Evolutionary conservation across 2,113 vertebrate species (phyloP).

Genomic region (Phainopepla nitens): DNA sequence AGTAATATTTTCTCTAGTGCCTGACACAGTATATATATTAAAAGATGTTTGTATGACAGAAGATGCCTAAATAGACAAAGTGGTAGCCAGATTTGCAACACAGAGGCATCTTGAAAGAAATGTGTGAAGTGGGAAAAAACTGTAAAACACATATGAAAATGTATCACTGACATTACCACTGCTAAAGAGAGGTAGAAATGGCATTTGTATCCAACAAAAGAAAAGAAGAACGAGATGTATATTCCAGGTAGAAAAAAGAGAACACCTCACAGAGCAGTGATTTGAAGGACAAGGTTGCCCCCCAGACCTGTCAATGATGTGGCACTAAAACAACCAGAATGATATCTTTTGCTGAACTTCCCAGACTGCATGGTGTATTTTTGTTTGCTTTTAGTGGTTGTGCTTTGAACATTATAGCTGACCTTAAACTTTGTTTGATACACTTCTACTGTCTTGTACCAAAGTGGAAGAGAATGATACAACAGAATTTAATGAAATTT

Average conservation of each 20-base stretch:
- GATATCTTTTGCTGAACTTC: not conserved
- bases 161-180: not conserved
- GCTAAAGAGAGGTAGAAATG: not conserved
- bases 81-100: not conserved
- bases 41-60: not conserved
- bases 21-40: not conserved
- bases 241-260: not conserved
- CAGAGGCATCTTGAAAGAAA: not conserved
- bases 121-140: not conserved
- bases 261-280: fast-evolving
- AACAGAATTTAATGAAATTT: not conserved
- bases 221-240: not conserved
- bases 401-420: not conserved
- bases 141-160: not conserved
- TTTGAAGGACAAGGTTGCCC: not conserved
- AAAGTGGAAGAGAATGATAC: not conserved
- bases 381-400: not conserved
- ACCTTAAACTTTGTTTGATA: not conserved
- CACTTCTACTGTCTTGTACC: not conserved
- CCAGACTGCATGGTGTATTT: not conserved
- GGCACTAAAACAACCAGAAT: not conserved
- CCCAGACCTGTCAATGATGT: not conserved
- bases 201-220: not conserved
- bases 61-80: not conserved
- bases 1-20: not conserved